Conservation (phyloP, 2,113 vertebrate genomes). For the Mastomys coucha region DNA sequence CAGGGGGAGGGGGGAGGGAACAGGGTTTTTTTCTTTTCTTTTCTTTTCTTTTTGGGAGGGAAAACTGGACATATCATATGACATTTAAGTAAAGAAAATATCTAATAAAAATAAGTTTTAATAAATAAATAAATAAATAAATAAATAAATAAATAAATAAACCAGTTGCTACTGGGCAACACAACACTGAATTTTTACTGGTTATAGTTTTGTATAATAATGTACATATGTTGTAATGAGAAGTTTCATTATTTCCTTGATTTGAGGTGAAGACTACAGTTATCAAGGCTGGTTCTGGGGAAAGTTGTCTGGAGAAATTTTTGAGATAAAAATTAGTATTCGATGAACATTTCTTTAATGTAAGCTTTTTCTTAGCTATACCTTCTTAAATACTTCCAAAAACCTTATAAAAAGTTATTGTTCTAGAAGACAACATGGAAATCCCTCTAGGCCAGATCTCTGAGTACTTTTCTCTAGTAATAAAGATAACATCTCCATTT, state of each 20-base stretch:
- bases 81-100: too few species aligned
- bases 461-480: slow-evolving; percentile 13
- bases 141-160: too few species aligned
- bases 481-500: background rate
- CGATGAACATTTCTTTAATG: slow-evolving; percentile 22
- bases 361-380: slow-evolving; percentile 44
- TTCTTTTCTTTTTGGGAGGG: too few species aligned
- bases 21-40: too few species aligned
- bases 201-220: background rate
- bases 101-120: too few species aligned
- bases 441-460: background rate
- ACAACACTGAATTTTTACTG: background rate
- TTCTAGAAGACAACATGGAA: background rate
- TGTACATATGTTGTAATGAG: background rate
- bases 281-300: background rate
- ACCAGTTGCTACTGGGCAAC: too few species aligned
- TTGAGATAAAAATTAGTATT: slow-evolving; percentile 43
- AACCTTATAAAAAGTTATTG: slow-evolving; percentile 44
- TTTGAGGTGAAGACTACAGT: background rate
- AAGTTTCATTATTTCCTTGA: background rate
- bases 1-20: too few species aligned
- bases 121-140: too few species aligned
- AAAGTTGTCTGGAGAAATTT: background rate
- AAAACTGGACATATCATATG: too few species aligned
- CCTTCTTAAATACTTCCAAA: background rate